Conservation (phyloP, 2,113 vertebrate genomes). For the Axis porcinus region DNA sequence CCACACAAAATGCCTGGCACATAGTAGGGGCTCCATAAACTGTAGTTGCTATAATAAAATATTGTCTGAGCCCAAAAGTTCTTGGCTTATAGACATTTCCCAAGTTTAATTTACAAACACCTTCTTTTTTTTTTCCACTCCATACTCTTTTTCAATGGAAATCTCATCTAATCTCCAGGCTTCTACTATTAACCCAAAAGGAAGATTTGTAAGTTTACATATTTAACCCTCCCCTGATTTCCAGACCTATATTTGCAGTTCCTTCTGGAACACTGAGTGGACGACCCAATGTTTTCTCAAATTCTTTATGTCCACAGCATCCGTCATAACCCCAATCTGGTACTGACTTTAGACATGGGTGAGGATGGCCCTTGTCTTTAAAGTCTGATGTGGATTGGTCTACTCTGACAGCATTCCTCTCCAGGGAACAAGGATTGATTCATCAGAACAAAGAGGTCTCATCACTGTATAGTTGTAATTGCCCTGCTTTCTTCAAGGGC, state of each 20-base stretch:
- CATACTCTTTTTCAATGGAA: neutral
- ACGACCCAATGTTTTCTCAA: neutral
- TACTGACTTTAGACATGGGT: neutral
- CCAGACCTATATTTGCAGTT: neutral
- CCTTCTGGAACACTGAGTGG: neutral
- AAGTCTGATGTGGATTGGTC: neutral
- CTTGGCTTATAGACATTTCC: neutral
- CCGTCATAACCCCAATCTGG: accelerated
- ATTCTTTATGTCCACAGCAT: neutral
- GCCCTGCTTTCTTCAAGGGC: neutral
- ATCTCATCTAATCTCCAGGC: neutral
- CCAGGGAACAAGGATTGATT: neutral
- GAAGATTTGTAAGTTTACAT: neutral
- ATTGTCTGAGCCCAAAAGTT: neutral
- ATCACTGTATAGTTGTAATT: neutral
- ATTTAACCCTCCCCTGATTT: neutral
- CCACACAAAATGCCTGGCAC: neutral
- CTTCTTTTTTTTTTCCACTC: neutral
- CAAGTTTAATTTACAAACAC: neutral
- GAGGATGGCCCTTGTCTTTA: neutral
- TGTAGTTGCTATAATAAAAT: neutral
- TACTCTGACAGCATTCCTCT: no score
- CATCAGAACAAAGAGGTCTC: neutral
- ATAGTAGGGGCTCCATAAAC: neutral
- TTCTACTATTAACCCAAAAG: neutral